Percentiles rank a stretch among this genome's conserved stretches.
Conservation (phyloP, 2,888 invertebrate species). For the Lochmaea crataegi region DNA sequence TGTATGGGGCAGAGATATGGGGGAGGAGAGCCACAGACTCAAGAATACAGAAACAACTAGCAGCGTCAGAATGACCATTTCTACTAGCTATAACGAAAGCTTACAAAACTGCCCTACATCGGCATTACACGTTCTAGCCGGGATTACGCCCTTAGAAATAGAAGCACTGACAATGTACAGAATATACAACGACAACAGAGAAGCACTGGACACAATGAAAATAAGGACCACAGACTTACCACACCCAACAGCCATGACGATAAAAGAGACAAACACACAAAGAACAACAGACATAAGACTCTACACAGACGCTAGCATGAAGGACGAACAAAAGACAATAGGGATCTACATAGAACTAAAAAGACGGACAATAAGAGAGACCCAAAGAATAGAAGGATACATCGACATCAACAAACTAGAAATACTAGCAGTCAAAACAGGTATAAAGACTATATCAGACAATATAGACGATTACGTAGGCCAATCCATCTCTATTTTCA, state of each 20-base stretch:
- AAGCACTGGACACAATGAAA: not conserved
- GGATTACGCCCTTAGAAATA: not conserved
- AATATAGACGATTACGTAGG: too few relatives aligned
- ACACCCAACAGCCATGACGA: not conserved
- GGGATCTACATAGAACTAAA: too few relatives aligned
- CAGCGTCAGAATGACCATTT: slow-evolving; percentile 41
- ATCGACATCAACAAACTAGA: too few relatives aligned
- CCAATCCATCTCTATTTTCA: too few relatives aligned
- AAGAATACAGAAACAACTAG: slow-evolving; percentile 35
- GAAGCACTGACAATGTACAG: not conserved
- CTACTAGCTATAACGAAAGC: slow-evolving; percentile 32
- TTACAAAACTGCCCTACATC: not conserved
- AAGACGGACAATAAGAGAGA: too few relatives aligned
- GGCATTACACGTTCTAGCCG: not conserved
- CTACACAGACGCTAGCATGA: not conserved
- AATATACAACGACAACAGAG: not conserved
- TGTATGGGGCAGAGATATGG: slow-evolving; percentile 35
- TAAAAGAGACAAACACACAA: not conserved
- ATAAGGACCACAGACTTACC: not conserved
- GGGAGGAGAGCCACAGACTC: slow-evolving; percentile 37
- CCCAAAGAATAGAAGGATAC: too few relatives aligned
- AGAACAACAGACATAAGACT: not conserved
- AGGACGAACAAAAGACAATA: too few relatives aligned
- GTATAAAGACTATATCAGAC: too few relatives aligned
- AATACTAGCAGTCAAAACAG: too few relatives aligned